Evolutionary conservation across 2,888 invertebrate genomes (phyloP).

Genomic region (Plutella xylostella): DNA sequence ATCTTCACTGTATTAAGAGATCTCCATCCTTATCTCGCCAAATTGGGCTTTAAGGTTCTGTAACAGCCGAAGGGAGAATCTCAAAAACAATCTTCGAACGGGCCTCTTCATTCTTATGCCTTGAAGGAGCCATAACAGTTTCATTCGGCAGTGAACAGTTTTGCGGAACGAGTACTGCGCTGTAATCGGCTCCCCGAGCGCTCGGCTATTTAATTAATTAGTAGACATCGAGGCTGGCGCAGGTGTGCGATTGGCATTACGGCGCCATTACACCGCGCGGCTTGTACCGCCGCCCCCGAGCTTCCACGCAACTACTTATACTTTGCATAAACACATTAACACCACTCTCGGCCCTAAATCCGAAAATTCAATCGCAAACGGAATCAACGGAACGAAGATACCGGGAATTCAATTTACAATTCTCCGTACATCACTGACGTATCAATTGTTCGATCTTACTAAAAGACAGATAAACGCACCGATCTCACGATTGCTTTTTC

Average conservation of each 20-base stretch:
- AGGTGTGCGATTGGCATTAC: conserved; percentile 16
- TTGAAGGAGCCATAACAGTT: conserved; percentile 29
- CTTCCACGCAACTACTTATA: neutral
- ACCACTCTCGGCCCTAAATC: too few species aligned
- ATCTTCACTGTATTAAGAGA: neutral
- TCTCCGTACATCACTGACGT: conserved; percentile 63
- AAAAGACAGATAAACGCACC: conserved; percentile 65
- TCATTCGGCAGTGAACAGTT: conserved; percentile 23
- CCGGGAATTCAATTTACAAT: conserved; percentile 64
- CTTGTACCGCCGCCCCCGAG: neutral
- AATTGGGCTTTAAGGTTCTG: neutral
- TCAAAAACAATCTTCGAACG: conserved; percentile 2
- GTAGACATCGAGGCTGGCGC: conserved; percentile 28
- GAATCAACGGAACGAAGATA: conserved; percentile 36
- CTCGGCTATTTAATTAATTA: conserved; percentile 52
- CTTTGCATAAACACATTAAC: conserved; percentile 25
- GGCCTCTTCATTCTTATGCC: conserved; percentile 1
- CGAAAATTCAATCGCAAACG: conserved; percentile 58
- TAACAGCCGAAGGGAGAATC: conserved; percentile 1
- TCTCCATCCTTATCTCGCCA: neutral
- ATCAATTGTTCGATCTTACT: conserved; percentile 65
- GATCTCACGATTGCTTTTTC: conserved; percentile 51
- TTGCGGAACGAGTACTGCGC: conserved; percentile 25
- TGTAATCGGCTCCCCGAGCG: conserved; percentile 26
- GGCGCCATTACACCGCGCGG: conserved; percentile 1